Percentiles rank a stretch among this genome's conserved stretches.
Evolutionary conservation across 1,140 invertebrate genomes (phyloP).

Genomic region (Heliconius hewitsoni): DNA sequence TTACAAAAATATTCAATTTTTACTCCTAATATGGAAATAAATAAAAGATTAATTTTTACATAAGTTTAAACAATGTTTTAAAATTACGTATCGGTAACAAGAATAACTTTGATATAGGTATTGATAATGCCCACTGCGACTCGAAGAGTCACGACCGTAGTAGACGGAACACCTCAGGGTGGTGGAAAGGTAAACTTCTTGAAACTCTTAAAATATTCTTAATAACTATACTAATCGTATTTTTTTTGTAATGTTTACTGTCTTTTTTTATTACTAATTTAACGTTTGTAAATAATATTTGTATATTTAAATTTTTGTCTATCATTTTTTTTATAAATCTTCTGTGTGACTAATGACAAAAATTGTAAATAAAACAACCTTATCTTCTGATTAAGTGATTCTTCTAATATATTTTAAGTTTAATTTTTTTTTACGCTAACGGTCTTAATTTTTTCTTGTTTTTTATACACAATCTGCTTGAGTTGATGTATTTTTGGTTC

Average conservation of each 20-base stretch:
- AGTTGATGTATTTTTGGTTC: too few species aligned
- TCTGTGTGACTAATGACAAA: background rate
- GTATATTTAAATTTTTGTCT: background rate
- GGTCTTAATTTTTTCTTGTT: too few species aligned
- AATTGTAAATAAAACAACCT: background rate
- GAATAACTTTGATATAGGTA: conserved; percentile 57
- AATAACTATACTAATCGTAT: background rate
- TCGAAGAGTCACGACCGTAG: conserved; percentile 87
- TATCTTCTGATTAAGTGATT: background rate
- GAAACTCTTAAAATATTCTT: background rate
- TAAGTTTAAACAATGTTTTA: background rate
- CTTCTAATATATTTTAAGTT: background rate
- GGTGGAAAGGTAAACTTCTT: conserved; percentile 85
- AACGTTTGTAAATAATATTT: background rate
- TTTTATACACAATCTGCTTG: too few species aligned
- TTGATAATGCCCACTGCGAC: conserved; percentile 97
- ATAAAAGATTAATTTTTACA: background rate
- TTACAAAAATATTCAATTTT: too few species aligned
- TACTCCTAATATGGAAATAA: background rate
- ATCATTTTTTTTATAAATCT: background rate
- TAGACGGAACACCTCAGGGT: conserved; percentile 86
- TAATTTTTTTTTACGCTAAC: too few species aligned
- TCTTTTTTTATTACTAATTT: conserved; percentile 5
- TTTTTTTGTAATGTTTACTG: conserved; percentile 20
- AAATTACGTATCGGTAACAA: background rate